Evolutionary conservation across 2,888 invertebrate genomes (phyloP).

Genomic region (Lochmaea crataegi): DNA sequence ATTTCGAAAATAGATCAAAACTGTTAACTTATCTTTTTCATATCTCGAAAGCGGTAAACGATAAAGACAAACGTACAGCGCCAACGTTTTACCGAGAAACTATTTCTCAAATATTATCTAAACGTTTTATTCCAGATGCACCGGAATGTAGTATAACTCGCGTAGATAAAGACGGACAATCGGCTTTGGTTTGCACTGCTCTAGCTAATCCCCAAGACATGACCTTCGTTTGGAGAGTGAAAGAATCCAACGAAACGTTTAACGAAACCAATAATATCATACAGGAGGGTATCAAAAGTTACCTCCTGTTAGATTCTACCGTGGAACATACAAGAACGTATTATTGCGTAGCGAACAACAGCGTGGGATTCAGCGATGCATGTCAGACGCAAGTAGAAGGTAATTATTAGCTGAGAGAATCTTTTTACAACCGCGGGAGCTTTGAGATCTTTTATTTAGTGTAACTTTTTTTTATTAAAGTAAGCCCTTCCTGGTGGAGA

Average conservation of each 20-base stretch:
- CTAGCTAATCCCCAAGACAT: constrained; percentile 83
- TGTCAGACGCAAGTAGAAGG: constrained; percentile 78
- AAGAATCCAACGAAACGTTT: constrained; percentile 85
- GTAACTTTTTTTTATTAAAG: constrained; percentile 65
- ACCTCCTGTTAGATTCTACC: constrained; percentile 73
- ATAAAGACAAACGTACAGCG: neutral
- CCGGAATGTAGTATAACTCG: constrained; percentile 87
- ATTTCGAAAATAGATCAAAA: too few relatives aligned
- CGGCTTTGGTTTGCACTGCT: constrained; percentile 84
- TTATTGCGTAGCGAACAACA: constrained; percentile 86
- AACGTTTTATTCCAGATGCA: constrained; percentile 77
- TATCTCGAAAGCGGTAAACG: neutral
- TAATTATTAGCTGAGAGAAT: too few relatives aligned
- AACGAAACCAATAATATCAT: constrained; percentile 71
- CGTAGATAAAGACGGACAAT: constrained; percentile 76
- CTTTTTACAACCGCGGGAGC: too few relatives aligned
- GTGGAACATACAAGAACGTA: constrained; percentile 80
- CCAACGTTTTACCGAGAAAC: too few relatives aligned
- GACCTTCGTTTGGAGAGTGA: constrained; percentile 85
- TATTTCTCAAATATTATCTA: too few relatives aligned
- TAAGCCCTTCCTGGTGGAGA: constrained; percentile 84
- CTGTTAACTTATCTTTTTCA: neutral
- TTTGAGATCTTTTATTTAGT: constrained; percentile 18
- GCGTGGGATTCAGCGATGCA: constrained; percentile 74
- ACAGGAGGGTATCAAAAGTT: constrained; percentile 69